Base-by-base conservation (phyloP, 2,113 vertebrate species). In the Festucalex cinctus region DNA sequence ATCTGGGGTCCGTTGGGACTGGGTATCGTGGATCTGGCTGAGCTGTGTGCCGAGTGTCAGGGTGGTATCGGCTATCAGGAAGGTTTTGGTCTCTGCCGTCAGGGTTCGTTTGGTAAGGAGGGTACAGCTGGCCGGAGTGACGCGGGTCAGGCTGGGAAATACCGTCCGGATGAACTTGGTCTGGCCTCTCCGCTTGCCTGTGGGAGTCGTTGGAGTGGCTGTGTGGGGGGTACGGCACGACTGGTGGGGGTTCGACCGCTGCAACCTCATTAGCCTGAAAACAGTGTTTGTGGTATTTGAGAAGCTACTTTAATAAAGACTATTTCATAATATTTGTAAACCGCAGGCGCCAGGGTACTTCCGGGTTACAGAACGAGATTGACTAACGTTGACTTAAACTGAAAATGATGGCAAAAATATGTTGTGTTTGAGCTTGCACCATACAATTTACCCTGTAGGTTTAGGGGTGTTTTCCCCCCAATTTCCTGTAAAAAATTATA, bases 191-290 rank as follows among this genome's bases (percentile, higher is more conserved):
- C 5, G 54, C 43, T 0, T 28, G 60, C 24, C 65, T 69, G 0
- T 72, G 73, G 28, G 65, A 49, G 58, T 69, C 41, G 74, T 57
- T 86, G 83, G 66, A 49, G 77, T 75, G 78, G 69, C 8, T 73
- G 83, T 88, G 84, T 0, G 86, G 85, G 0, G 86, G 77, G 0
- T 92, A 94, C 17, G 90, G 93, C 4, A 94, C 46, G 1, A 89
- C 84, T 0, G 91, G 92, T 0, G 89, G 90, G 0, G 92, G 92
- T 70, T 91, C 88, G 56, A 88, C 91, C 16, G 91, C 94, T 0
- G 93, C 93, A 46, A 96, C 93, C 32, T 94, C 93, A 0, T 97
- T 96, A 70, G 89, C 92, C 96, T 98, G 74, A 1, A 70, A 54
- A 44, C 1, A 62, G 28, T 6, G 20, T 1, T 46, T 10, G 41